A percentile compares a stretch with the other conserved stretches of the same genome.
phyloP scores from a whole-genome alignment of 30 jellyfish, hydroid and myxozoan species.

The Haliclystus octoradiatus region DNA sequence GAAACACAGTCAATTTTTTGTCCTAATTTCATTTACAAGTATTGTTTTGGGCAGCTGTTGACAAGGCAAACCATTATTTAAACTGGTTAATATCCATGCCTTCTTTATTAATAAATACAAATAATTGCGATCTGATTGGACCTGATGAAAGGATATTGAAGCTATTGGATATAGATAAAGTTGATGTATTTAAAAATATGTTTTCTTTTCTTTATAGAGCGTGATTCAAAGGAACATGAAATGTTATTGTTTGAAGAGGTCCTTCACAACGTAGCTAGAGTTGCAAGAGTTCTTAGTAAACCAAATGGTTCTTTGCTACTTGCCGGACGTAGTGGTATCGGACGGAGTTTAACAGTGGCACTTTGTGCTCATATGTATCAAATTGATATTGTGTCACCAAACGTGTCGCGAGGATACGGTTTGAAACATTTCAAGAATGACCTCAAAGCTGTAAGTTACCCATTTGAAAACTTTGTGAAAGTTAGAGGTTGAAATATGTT shows the following conservation, averaged over 20 bases:
- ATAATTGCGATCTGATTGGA: too few species aligned
- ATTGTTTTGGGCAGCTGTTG: too few species aligned
- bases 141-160: too few species aligned
- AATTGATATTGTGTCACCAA: constrained; percentile 59
- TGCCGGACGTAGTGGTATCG: constrained; percentile 95
- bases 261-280: constrained; percentile 58
- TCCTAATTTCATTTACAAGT: too few species aligned
- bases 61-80: too few species aligned
- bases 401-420: constrained; percentile 71
- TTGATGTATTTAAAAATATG: background rate
- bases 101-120: too few species aligned
- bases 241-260: constrained; percentile 65
- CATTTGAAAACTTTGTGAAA: background rate
- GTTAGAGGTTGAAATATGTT: too few species aligned
- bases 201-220: constrained; percentile 45
- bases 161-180: too few species aligned
- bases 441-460: constrained; percentile 54
- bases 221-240: constrained; percentile 77
- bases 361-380: constrained; percentile 94
- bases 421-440: constrained; percentile 65
- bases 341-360: constrained; percentile 63
- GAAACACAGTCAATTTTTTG: too few species aligned
- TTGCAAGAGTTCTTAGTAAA: constrained; percentile 58
- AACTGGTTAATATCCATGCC: too few species aligned
- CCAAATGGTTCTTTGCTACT: constrained; percentile 85